Evolutionary conservation across 2,888 invertebrate species (phyloP), one percentile per base, ranked within the genome.

Genomic region (Blera fallax): DNA sequence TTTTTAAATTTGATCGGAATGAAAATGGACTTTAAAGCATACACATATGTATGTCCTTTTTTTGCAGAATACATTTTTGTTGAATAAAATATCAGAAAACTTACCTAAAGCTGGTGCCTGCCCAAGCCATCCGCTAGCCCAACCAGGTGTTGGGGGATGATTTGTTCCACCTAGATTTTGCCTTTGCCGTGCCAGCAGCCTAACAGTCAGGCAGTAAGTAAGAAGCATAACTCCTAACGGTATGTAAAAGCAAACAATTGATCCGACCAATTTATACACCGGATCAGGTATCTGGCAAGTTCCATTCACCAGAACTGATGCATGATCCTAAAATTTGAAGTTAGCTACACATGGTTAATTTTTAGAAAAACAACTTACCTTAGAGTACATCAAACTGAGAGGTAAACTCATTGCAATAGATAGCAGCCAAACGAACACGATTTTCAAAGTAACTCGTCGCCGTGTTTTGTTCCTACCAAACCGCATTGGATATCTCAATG

Each of bases 161-260:
- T 89, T 89, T 27, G 89, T 89, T 27, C 92, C 91, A 21, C 94
- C 94, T 82, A 95, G 91, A 87, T 96, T 96, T 90, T 96, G 96
- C 88, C 95, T 94, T 92, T 98, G 97, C 82, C 95, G 93, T 43
- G 97, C 97, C 89, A 99, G 93, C 29, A 98, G 93, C 77, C 96
- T 94, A 16, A 98, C 97, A 0, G 99, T 99, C 88, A 98, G 93
- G 4, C 97, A 96, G 90, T 98, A 99, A n/a, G 98, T 98, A 81
- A 98, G 93, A 90, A 98, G 94, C 98, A 99, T 99, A 88, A 99
- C 98, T 50, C 96, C 94, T 87, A 99, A 93, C 0, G 99, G 99
- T 87, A 99, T 98, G 93, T 98, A 98, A 93, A 99, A 99, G 88
- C 98, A 98, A 89, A 98, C 96, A 89, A 98, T 96, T 72, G 98